Evolutionary conservation across 1,140 invertebrate genomes (phyloP).

Genomic region (Choristoneura fumiferana): DNA sequence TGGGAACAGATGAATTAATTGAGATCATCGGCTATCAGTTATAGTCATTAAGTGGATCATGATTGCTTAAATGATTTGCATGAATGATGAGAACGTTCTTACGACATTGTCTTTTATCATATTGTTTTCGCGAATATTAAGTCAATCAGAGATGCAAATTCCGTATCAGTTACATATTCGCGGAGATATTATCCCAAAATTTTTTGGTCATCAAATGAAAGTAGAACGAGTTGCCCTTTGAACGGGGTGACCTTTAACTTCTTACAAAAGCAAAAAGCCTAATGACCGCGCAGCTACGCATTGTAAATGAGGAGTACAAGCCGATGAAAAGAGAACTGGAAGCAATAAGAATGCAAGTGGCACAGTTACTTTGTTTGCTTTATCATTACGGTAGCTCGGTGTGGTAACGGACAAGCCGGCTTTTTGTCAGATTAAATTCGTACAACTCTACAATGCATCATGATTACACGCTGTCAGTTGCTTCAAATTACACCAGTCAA

Average conservation of each 20-base stretch:
- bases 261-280: not conserved
- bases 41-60: conserved; percentile 6
- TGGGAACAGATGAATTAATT: conserved; percentile 15
- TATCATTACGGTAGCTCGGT: conserved; percentile 34
- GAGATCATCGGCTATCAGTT: conserved; percentile 11
- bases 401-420: conserved; percentile 30
- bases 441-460: conserved; percentile 42
- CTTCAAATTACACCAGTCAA: conserved; percentile 30
- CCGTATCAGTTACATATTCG: not conserved
- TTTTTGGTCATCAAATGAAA: not conserved
- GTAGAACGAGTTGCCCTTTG: not conserved
- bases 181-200: not conserved
- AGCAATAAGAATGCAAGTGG: conserved; percentile 14
- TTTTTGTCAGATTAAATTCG: conserved; percentile 43
- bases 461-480: conserved; percentile 42
- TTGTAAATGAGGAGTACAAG: not conserved
- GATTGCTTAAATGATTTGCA: not conserved
- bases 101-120: not conserved
- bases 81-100: conserved; percentile 6
- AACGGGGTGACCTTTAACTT: not conserved
- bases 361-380: conserved; percentile 16
- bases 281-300: too few relatives aligned
- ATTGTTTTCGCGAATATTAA: not conserved
- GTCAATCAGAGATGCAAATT: not conserved
- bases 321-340: not conserved